A percentile compares a stretch with the other conserved stretches of the same genome.
Conservation (phyloP, 2,888 invertebrate genomes). For the Leuctra nigra region DNA sequence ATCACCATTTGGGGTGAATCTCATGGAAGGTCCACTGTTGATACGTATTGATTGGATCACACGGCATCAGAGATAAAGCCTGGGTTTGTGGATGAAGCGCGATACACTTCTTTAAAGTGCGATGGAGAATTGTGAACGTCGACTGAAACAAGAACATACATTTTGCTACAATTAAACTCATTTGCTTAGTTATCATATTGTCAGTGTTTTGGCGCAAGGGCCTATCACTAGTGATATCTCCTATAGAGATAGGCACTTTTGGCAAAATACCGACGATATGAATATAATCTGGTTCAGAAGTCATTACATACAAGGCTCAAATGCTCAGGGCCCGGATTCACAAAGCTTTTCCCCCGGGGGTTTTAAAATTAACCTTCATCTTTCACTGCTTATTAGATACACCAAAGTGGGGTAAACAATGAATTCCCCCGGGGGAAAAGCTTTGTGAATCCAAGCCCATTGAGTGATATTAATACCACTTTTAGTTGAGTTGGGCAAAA, state of each 20-base stretch:
- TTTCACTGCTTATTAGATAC: background rate
- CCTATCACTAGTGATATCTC: background rate
- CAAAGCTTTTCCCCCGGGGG: too few relatives aligned
- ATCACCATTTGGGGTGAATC: slow-evolving; percentile 48
- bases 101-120: slow-evolving; percentile 72
- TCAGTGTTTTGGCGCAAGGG: background rate
- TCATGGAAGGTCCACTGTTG: slow-evolving; percentile 84
- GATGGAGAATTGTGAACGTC: slow-evolving; percentile 64
- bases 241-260: background rate
- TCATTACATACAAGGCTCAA: too few relatives aligned
- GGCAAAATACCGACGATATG: too few relatives aligned
- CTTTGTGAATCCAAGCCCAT: background rate
- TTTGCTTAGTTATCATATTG: background rate
- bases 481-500: background rate
- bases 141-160: slow-evolving; percentile 39
- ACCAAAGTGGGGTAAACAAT: background rate
- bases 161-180: background rate
- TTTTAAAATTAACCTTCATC: too few relatives aligned
- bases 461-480: background rate
- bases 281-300: too few relatives aligned
- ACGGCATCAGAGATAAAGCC: slow-evolving; percentile 70
- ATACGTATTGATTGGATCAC: slow-evolving; percentile 77
- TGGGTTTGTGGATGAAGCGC: slow-evolving; percentile 76
- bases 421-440: background rate
- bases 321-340: too few relatives aligned